phyloP scores from a whole-genome alignment of 1,140 invertebrate genomes.

The Eumaeus atala region DNA sequence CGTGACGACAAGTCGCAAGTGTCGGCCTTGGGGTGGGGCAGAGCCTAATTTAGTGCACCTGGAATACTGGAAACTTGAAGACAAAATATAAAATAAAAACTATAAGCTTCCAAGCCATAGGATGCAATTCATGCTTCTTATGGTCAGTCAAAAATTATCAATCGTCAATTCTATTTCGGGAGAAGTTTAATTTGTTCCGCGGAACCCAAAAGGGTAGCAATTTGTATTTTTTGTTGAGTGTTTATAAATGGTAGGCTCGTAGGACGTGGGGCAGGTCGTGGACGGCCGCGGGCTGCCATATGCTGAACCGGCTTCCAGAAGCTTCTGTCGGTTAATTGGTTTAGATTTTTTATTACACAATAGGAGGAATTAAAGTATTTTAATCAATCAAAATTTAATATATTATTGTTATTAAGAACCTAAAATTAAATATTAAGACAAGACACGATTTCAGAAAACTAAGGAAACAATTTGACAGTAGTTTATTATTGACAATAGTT shows the following conservation, averaged over 20 bases:
- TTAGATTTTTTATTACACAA: not conserved
- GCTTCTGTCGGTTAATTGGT: slow-evolving; percentile 1
- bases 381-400: too few relatives aligned
- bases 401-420: too few relatives aligned
- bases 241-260: slow-evolving; percentile 22
- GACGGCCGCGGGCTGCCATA: slow-evolving; percentile 4
- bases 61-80: too few relatives aligned
- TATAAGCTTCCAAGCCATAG: not conserved
- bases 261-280: slow-evolving; percentile 16
- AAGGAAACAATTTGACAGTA: too few relatives aligned
- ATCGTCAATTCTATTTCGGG: slow-evolving; percentile 3
- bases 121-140: slow-evolving; percentile 2
- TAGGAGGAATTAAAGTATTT: not conserved
- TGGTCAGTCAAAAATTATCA: slow-evolving; percentile 17
- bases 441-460: too few relatives aligned
- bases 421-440: too few relatives aligned
- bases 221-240: slow-evolving; percentile 21
- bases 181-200: not conserved
- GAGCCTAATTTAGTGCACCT: too few relatives aligned
- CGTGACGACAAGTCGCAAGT: too few relatives aligned
- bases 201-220: slow-evolving; percentile 22
- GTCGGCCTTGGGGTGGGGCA: too few relatives aligned
- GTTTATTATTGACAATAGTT: too few relatives aligned
- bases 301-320: slow-evolving; percentile 11
- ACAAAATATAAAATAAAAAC: too few relatives aligned